A percentile compares a stretch with the other conserved stretches of the same genome.
Conservation (phyloP, 2,113 vertebrate species). For the Ceuthmochares aereus region DNA sequence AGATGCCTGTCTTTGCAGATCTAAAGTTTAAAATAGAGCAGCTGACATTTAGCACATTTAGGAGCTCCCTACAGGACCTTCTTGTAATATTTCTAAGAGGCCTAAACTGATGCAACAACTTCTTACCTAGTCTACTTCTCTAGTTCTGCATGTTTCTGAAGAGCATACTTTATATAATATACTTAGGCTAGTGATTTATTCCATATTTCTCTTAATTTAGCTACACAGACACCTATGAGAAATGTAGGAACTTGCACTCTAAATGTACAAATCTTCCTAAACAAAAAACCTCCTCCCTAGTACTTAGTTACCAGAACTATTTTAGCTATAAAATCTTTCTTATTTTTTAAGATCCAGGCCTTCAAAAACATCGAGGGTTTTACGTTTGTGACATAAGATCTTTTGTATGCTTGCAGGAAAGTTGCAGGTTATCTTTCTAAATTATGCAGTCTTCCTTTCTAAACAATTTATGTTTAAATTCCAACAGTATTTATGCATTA, state of each 20-base stretch:
- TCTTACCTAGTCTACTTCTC: not conserved
- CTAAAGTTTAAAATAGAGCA: not conserved
- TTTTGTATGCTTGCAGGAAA: not conserved
- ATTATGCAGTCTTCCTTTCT: not conserved
- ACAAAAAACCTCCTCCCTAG: not conserved
- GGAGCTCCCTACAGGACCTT: not conserved
- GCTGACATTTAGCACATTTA: not conserved
- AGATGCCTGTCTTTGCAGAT: not conserved
- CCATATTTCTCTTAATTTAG: not conserved
- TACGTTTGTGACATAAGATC: not conserved
- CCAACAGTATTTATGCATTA: not conserved
- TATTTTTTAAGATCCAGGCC: not conserved
- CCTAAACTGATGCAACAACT: not conserved
- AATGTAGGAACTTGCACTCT: not conserved
- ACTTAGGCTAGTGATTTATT: not conserved
- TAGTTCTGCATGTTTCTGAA: not conserved
- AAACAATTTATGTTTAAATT: not conserved
- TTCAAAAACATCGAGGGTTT: not conserved
- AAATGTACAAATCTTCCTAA: not conserved
- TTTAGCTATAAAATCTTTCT: not conserved
- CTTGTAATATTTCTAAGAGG: not conserved
- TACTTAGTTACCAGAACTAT: not conserved
- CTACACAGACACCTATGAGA: not conserved
- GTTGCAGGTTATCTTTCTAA: not conserved
- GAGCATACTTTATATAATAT: not conserved